Base-by-base conservation (phyloP, 2,797 vertebrate genomes). In the Anabacerthia variegaticeps region DNA sequence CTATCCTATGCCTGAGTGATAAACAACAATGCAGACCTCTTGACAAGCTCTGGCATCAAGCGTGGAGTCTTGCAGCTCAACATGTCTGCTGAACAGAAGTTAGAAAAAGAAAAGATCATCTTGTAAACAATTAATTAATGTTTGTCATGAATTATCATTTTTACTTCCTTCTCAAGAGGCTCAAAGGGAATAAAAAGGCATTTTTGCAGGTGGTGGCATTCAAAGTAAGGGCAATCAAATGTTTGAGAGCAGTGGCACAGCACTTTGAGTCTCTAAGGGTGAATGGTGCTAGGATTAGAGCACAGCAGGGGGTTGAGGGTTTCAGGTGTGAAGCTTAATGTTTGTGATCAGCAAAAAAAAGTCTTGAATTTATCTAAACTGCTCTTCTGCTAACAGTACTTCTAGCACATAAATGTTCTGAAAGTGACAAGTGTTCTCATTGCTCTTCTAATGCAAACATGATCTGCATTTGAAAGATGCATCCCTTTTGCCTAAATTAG, bases 191-290 rank as follows among this genome's bases (percentile, higher is more conserved):
- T 98, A 98, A 98, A 98, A 98, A 98, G 98, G 98, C 98, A 98
- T 98, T 98, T 99, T 98, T 99, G 98, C 98, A 99, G 98, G 98
- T 98, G 98, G 98, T 98, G 98, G 98, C 98, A 98, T 98, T 98
- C 98, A 98, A 98, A 98, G 97, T 97, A 98, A 98, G 98, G 98
- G 98, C 98, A 99, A 99, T 99, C 98, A 99, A 98, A 98, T 98
- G 97, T 98, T 98, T 98, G 98, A 99, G 98, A 98, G 98, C 98
- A 69, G 96, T 98, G 98, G 98, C 98, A 96, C 97, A 97, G 98
- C 98, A 98, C 98, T 98, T 97, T 78, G 98, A 98, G 98, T 97
- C 98, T 98, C 98, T 98, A 97, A 98, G 98, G 98, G 98, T 98
- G 98, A 99, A 98, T 99, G 98, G 98, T 98, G 98, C 98, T 98